Evolutionary conservation across 2,888 invertebrate genomes (phyloP).

Genomic region (Caenorhabditis doughertyi): DNA sequence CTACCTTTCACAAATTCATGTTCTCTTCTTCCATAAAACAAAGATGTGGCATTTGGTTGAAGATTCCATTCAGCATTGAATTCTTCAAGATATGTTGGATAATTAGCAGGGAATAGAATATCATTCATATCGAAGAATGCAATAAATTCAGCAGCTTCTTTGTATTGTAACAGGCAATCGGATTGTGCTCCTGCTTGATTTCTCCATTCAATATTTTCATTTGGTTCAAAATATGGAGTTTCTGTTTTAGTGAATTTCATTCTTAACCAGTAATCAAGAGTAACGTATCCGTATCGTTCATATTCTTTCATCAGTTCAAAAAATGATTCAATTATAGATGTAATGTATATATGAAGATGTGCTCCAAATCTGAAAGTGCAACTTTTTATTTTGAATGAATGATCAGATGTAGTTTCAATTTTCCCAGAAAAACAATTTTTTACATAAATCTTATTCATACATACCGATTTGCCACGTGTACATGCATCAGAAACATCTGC

Average conservation of each 20-base stretch:
- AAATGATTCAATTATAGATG: slow-evolving; percentile 59
- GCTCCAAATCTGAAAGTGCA: slow-evolving; percentile 50
- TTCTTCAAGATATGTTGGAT: too few relatives aligned
- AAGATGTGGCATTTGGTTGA: background rate
- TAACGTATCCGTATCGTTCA: slow-evolving; percentile 62
- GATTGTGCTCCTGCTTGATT: too few relatives aligned
- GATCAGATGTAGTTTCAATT: too few relatives aligned
- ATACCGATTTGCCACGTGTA: slow-evolving; percentile 58
- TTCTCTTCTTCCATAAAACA: slow-evolving; percentile 26
- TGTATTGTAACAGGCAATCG: too few relatives aligned
- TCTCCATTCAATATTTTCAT: too few relatives aligned
- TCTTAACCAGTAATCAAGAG: slow-evolving; percentile 60
- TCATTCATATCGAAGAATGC: too few relatives aligned
- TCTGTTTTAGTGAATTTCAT: slow-evolving; percentile 41
- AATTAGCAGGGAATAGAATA: too few relatives aligned
- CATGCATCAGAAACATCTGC: slow-evolving; percentile 61
- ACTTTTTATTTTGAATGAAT: background rate
- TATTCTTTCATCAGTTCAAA: slow-evolving; percentile 62
- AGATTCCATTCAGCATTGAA: background rate
- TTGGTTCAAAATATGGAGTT: too few relatives aligned
- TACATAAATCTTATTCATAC: too few relatives aligned
- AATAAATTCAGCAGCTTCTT: too few relatives aligned
- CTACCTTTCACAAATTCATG: slow-evolving; percentile 41
- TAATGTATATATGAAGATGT: slow-evolving; percentile 61
- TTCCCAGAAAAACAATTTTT: too few relatives aligned